phyloP scores from a whole-genome alignment of 2,888 invertebrate genomes.

The Drosophila seclusa region DNA sequence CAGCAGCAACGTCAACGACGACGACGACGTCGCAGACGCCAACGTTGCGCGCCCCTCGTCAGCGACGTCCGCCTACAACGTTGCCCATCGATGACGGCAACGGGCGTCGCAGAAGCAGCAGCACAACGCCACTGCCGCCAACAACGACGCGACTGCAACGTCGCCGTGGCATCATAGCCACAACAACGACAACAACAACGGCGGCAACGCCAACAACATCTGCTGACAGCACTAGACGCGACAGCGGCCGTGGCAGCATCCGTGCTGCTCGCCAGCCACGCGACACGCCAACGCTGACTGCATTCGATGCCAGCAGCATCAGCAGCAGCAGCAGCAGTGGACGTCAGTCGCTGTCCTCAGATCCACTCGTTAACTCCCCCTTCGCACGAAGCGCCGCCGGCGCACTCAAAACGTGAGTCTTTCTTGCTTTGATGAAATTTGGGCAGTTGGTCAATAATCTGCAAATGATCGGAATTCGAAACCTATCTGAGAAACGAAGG shows the following conservation, averaged over 20 bases:
- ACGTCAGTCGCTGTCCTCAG: constrained; percentile 39
- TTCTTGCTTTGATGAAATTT: constrained; percentile 1
- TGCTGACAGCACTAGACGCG: constrained; percentile 14
- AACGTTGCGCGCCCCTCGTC: constrained; percentile 84
- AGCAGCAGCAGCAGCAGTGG: constrained; percentile 33
- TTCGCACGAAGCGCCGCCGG: constrained; percentile 23
- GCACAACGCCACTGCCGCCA: constrained; percentile 59
- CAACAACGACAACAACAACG: constrained; percentile 48
- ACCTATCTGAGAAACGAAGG: not conserved
- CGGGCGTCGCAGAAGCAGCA: constrained; percentile 41
- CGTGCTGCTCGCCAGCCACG: constrained; percentile 68
- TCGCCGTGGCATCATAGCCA: constrained; percentile 34
- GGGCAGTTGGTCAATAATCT: not conserved
- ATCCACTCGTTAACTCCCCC: not conserved
- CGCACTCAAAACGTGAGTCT: constrained; percentile 83
- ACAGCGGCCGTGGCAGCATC: constrained; percentile 45
- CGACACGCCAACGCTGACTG: constrained; percentile 55
- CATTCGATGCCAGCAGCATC: constrained; percentile 21
- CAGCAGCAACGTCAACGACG: constrained; percentile 69
- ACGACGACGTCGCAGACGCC: constrained; percentile 83
- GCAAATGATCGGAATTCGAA: not conserved
- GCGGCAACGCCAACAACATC: constrained; percentile 10
- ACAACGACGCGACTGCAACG: constrained; percentile 41
- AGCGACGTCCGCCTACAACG: constrained; percentile 75
- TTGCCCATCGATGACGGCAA: constrained; percentile 51